Percentiles rank a stretch among this genome's conserved stretches.
Evolutionary conservation across 2,797 vertebrate genomes (phyloP).

Genomic region (Silurus aristotelis): DNA sequence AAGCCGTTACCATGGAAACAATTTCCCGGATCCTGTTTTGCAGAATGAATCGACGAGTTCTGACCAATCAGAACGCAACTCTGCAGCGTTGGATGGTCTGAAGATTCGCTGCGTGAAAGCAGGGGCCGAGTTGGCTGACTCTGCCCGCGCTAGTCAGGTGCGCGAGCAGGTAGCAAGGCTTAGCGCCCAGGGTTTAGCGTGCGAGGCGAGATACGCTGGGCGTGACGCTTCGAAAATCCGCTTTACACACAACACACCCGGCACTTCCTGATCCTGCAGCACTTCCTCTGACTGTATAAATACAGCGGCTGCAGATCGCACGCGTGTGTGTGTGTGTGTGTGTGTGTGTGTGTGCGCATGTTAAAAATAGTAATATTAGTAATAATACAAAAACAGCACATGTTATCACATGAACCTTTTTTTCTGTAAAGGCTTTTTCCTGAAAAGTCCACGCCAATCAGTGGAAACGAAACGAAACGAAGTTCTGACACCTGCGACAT

Average conservation of each 20-base stretch:
- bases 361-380: not conserved
- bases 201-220: conserved; percentile 38
- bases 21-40: not conserved
- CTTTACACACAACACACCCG: conserved; percentile 43
- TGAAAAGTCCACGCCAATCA: not conserved
- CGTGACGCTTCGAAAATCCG: conserved; percentile 34
- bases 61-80: not conserved
- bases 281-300: conserved; percentile 25
- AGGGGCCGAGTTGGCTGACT: not conserved
- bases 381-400: not conserved
- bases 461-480: not conserved
- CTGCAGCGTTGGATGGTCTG: no score
- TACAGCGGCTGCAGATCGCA: conserved; percentile 15
- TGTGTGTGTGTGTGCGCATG: not conserved
- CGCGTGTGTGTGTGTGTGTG: not conserved
- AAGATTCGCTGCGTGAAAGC: not conserved
- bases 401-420: no score
- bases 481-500: not conserved
- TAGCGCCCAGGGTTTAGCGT: conserved; percentile 9
- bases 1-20: not conserved
- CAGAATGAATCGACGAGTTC: not conserved
- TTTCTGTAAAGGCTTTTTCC: not conserved
- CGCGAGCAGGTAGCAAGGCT: no score
- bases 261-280: conserved; percentile 20
- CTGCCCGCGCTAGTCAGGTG: conserved; percentile 13